phyloP scores from a whole-genome alignment of 1,140 invertebrate genomes.

The Brachionus calyciflorus region DNA sequence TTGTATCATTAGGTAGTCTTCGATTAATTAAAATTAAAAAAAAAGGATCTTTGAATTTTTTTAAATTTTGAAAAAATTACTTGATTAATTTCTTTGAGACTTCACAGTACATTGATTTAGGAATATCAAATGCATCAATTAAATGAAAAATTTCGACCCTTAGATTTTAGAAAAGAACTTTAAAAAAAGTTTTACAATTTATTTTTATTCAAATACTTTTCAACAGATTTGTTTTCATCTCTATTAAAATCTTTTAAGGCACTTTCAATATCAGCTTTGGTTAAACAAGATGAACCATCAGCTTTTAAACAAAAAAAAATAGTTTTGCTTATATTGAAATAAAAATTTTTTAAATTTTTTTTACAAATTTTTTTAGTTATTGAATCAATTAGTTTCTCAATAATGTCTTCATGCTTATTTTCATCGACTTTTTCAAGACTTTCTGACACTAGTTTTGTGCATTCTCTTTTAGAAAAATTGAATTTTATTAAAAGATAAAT shows the following conservation, averaged over 20 bases:
- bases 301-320: neutral
- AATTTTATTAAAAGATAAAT: neutral
- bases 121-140: slow-evolving; percentile 76
- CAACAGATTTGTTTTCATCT: neutral
- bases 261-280: neutral
- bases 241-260: neutral
- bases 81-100: slow-evolving; percentile 75
- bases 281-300: neutral
- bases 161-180: slow-evolving; percentile 50
- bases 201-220: slow-evolving; percentile 20
- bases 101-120: slow-evolving; percentile 72
- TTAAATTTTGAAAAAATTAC: slow-evolving; percentile 50
- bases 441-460: slow-evolving; percentile 64
- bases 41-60: too few relatives aligned
- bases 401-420: slow-evolving; percentile 63
- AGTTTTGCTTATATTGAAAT: neutral
- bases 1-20: neutral
- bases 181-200: neutral
- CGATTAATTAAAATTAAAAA: neutral
- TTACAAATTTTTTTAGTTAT: slow-evolving; percentile 68
- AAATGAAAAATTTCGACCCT: slow-evolving; percentile 70
- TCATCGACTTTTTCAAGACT: slow-evolving; percentile 64
- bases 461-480: slow-evolving; percentile 56
- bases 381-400: slow-evolving; percentile 68
- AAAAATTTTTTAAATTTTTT: slow-evolving; percentile 39